phyloP scores from a whole-genome alignment of 2,888 invertebrate genomes.

The Phymatocera aterrima region DNA sequence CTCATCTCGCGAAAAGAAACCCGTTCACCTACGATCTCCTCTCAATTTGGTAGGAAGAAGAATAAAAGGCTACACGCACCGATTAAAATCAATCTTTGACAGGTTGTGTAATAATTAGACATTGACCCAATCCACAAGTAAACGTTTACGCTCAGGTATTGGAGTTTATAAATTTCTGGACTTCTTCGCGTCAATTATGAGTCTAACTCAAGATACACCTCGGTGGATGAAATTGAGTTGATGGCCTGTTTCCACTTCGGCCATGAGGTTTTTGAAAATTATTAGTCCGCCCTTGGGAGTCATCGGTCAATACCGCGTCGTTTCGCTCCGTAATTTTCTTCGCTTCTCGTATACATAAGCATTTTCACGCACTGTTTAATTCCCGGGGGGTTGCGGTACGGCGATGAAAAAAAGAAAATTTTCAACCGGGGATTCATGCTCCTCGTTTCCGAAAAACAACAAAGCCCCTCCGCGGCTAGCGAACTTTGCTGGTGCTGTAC shows the following conservation, averaged over 20 bases:
- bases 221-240: background rate
- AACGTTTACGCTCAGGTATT: background rate
- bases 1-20: slow-evolving; percentile 16
- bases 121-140: background rate
- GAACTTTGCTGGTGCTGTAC: slow-evolving; percentile 36
- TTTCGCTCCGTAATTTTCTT: background rate
- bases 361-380: slow-evolving; percentile 33
- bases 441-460: slow-evolving; percentile 35
- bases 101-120: background rate
- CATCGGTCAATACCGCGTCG: background rate
- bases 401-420: slow-evolving; percentile 25
- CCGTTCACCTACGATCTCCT: slow-evolving; percentile 6
- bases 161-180: background rate
- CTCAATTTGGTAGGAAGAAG: background rate
- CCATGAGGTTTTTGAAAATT: background rate
- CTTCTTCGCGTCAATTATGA: background rate
- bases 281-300: background rate
- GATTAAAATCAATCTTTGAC: slow-evolving; percentile 11
- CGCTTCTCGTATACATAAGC: background rate
- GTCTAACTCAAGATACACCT: background rate
- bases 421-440: slow-evolving; percentile 7
- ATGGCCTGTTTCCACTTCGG: background rate
- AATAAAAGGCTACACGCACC: background rate
- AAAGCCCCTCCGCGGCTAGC: slow-evolving; percentile 32
- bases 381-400: background rate